phyloP scores from a whole-genome alignment of 2,888 invertebrate species.

The Orchesella flavescens region DNA sequence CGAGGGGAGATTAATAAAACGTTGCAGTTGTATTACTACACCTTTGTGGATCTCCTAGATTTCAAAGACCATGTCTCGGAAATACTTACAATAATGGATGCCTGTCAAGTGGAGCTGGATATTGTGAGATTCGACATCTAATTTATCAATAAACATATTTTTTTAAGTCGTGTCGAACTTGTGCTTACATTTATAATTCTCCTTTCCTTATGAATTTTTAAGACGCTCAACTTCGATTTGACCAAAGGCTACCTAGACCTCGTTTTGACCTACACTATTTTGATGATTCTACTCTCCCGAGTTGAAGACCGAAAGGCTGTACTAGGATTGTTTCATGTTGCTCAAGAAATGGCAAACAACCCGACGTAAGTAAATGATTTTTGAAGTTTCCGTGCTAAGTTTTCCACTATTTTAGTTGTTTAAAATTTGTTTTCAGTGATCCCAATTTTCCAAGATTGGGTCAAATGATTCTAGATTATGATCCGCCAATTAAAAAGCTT shows the following conservation, averaged over 20 bases:
- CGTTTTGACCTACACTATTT: constrained; percentile 91
- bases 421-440: constrained; percentile 79
- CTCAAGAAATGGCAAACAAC: constrained; percentile 95
- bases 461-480: constrained; percentile 98
- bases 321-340: constrained; percentile 96
- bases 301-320: constrained; percentile 99
- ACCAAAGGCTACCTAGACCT: constrained; percentile 96
- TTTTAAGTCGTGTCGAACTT: too few relatives aligned
- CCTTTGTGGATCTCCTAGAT: constrained; percentile 98
- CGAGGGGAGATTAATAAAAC: constrained; percentile 97
- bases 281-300: constrained; percentile 97
- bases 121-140: constrained; percentile 79
- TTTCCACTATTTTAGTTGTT: background rate
- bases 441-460: constrained; percentile 95
- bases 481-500: constrained; percentile 93
- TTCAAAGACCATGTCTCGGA: constrained; percentile 96
- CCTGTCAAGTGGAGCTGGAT: constrained; percentile 94
- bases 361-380: constrained; percentile 76
- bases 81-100: constrained; percentile 94
- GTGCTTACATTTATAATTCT: background rate
- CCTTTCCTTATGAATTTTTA: constrained; percentile 66
- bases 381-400: too few relatives aligned
- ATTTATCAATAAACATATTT: too few relatives aligned
- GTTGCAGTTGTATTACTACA: constrained; percentile 96
- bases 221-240: constrained; percentile 93